These are phyloP conservation scores for Mionectes olivaceus DNA, from an alignment of 2,797 vertebrate genomes.

Conservation along the genomic window DNA sequence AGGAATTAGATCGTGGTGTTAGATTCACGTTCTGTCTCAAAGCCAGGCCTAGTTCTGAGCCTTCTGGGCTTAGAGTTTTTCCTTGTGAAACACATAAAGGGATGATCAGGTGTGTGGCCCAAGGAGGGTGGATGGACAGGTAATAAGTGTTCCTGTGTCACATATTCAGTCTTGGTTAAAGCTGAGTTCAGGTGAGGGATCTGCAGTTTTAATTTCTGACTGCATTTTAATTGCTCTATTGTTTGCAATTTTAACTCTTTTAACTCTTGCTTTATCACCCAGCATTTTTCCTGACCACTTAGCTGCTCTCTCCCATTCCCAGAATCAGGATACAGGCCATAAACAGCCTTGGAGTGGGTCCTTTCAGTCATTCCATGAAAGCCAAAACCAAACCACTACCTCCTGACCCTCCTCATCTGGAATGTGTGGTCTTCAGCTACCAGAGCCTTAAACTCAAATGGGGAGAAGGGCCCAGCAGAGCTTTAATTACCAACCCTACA, in stretches of 20 bases:
- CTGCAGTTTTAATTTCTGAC: not conserved
- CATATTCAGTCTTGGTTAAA: not conserved
- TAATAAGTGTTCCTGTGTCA: too few species aligned
- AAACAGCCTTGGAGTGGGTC: constrained; percentile 81
- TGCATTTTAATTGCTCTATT: not conserved
- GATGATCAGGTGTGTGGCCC: not conserved
- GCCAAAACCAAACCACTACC: constrained; percentile 83
- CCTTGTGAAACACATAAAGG: not conserved
- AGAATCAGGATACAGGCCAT: constrained; percentile 84
- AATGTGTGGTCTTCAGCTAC: constrained; percentile 81
- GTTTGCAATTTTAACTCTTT: not conserved
- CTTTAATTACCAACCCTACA: constrained; percentile 75
- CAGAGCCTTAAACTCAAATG: constrained; percentile 88
- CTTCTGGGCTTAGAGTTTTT: not conserved
- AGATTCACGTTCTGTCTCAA: not conserved
- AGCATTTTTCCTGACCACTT: not conserved
- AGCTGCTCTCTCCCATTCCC: not conserved
- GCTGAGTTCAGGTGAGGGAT: not conserved
- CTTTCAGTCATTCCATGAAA: constrained; percentile 83
- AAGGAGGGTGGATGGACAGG: not conserved
- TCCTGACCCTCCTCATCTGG: constrained; percentile 82
- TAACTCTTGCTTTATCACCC: not conserved
- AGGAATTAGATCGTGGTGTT: not conserved
- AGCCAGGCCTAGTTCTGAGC: not conserved
- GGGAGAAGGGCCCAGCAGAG: constrained; percentile 80